phyloP scores from a whole-genome alignment of 2,797 vertebrate genomes.

The Clarias fuscus region DNA sequence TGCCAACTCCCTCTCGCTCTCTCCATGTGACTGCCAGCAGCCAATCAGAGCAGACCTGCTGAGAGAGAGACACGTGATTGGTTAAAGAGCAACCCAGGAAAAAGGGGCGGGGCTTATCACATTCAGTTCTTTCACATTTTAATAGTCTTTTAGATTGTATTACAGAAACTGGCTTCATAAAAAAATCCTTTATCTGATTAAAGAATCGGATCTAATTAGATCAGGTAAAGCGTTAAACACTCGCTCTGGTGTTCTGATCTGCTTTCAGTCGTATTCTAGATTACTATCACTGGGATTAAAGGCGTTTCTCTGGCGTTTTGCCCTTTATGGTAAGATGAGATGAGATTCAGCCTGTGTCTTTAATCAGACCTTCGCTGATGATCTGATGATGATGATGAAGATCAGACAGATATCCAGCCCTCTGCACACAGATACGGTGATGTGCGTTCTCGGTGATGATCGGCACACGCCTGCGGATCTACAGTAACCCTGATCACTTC shows the following conservation, averaged over 20 bases:
- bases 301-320: neutral
- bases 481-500: constrained; percentile 51
- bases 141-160: too few species aligned
- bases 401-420: neutral
- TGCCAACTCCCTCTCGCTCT: neutral
- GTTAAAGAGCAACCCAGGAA: neutral
- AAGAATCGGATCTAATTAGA: too few species aligned
- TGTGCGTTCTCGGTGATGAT: neutral
- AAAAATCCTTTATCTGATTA: too few species aligned
- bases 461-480: constrained; percentile 36
- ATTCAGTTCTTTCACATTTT: too few species aligned
- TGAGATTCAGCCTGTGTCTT: neutral
- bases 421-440: neutral
- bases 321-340: neutral
- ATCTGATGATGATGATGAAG: neutral
- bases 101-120: neutral
- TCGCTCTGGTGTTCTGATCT: neutral
- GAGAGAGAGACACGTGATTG: neutral
- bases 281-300: too few species aligned
- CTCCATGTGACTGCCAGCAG: neutral
- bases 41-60: constrained; percentile 5
- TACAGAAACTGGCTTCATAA: neutral
- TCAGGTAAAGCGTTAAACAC: too few species aligned
- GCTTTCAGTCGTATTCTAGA: neutral
- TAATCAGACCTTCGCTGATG: neutral